These are phyloP conservation scores for Gadus macrocephalus DNA, from an alignment of 2,113 vertebrate species.

Conservation along the genomic window DNA sequence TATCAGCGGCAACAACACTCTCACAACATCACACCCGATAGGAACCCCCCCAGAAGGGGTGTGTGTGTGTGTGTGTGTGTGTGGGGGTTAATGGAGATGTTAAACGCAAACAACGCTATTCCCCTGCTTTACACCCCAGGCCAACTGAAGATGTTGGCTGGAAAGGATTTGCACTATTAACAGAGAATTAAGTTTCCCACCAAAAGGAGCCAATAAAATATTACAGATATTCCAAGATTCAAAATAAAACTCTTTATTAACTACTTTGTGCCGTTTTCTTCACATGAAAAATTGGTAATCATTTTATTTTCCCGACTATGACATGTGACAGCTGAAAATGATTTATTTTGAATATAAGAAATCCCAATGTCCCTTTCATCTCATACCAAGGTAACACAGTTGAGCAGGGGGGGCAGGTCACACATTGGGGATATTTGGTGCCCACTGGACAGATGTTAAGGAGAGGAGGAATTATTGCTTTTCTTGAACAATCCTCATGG, in stretches of 20 bases:
- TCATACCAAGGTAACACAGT: too few relatives aligned
- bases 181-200: neutral
- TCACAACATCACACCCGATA: slow-evolving; percentile 48
- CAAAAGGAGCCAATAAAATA: too few relatives aligned
- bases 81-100: slow-evolving; percentile 23
- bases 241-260: slow-evolving; percentile 34
- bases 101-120: too few relatives aligned
- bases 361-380: too few relatives aligned
- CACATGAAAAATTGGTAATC: neutral
- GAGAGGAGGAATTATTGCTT: too few relatives aligned
- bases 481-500: too few relatives aligned
- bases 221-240: neutral
- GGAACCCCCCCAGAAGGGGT: slow-evolving; percentile 35
- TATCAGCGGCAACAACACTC: slow-evolving; percentile 41
- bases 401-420: too few relatives aligned
- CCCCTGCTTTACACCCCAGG: neutral
- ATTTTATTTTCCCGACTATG: too few relatives aligned
- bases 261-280: slow-evolving; percentile 7
- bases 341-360: too few relatives aligned
- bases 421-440: too few relatives aligned
- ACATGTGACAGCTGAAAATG: too few relatives aligned
- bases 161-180: neutral
- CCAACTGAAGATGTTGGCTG: neutral
- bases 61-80: slow-evolving; percentile 6
- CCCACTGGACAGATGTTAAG: too few relatives aligned